Conservation (phyloP, 1,140 invertebrate species). For the Arion vulgaris region DNA sequence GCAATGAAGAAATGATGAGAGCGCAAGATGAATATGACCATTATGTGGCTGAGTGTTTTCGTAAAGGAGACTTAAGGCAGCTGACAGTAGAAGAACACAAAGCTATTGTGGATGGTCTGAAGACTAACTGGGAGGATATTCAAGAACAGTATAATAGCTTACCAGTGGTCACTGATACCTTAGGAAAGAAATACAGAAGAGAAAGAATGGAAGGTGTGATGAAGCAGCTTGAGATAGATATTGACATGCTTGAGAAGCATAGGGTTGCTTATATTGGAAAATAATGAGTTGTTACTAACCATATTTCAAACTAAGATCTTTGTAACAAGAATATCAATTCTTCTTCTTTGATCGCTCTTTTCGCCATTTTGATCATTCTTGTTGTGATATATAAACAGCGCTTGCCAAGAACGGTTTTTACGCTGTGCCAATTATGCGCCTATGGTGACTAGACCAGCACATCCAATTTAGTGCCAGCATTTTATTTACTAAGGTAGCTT, state of each 20-base stretch:
- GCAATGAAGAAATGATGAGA: slow-evolving; percentile 68
- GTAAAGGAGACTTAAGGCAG: slow-evolving; percentile 69
- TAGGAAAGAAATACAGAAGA: slow-evolving; percentile 85
- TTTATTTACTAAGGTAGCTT: no score
- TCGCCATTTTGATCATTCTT: no score
- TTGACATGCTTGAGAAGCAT: slow-evolving; percentile 85
- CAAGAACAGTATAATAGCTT: slow-evolving; percentile 84
- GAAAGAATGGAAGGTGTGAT: slow-evolving; percentile 85
- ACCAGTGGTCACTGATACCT: slow-evolving; percentile 86
- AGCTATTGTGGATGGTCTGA: slow-evolving; percentile 79
- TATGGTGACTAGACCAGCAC: no score
- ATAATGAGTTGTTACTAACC: slow-evolving; percentile 45
- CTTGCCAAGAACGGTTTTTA: no score
- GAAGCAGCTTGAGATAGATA: slow-evolving; percentile 87
- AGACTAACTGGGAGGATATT: slow-evolving; percentile 84
- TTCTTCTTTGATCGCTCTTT: no score
- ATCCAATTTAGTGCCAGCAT: no score
- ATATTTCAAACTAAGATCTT: neutral
- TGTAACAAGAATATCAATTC: no score
- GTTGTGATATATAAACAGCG: no score
- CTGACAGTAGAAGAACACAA: slow-evolving; percentile 71
- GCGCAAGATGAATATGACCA: slow-evolving; percentile 72
- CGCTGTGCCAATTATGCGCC: no score
- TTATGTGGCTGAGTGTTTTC: slow-evolving; percentile 68
- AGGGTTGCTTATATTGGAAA: slow-evolving; percentile 80